These are phyloP conservation scores for Gasterosteus aculeatus DNA, from an alignment of 2,113 vertebrate species.

Conservation along the genomic window DNA sequence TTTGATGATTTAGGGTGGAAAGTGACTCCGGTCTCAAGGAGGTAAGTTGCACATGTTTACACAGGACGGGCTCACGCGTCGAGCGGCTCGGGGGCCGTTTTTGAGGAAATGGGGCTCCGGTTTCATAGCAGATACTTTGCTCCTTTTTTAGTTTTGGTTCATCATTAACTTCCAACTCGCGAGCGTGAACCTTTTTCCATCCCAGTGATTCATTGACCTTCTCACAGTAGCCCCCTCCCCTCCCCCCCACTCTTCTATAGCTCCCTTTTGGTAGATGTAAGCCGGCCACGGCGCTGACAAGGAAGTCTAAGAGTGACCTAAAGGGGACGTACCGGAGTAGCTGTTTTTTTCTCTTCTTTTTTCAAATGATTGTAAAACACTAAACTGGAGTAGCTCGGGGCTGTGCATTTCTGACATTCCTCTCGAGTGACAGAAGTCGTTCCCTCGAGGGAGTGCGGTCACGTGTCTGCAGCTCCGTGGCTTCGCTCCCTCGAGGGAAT, in stretches of 20 bases:
- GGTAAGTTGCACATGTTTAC: slow-evolving; percentile 54
- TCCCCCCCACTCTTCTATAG: slow-evolving; percentile 22
- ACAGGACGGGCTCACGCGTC: neutral
- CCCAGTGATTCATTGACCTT: slow-evolving; percentile 75
- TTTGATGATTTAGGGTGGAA: slow-evolving; percentile 33
- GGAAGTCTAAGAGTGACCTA: neutral
- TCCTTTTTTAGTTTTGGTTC: slow-evolving; percentile 41
- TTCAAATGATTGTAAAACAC: too few relatives aligned
- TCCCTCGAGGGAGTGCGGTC: slow-evolving; percentile 4
- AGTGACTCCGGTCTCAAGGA: slow-evolving; percentile 20
- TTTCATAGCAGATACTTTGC: neutral
- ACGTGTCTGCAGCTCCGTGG: slow-evolving; percentile 16
- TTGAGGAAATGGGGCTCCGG: slow-evolving; percentile 1
- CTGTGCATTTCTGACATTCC: neutral
- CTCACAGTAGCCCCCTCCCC: slow-evolving; percentile 50
- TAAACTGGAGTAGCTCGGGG: neutral
- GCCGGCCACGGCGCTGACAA: slow-evolving; percentile 22
- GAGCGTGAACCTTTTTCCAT: slow-evolving; percentile 64
- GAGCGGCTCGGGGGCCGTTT: neutral
- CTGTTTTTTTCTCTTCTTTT: neutral
- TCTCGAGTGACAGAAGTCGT: neutral
- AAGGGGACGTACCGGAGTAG: neutral
- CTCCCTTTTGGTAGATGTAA: slow-evolving; percentile 26
- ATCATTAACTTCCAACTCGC: slow-evolving; percentile 75
- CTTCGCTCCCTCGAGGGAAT: slow-evolving; percentile 23